Base-by-base conservation (phyloP, 2,797 vertebrate genomes). In the Lagocephalus sceleratus region DNA sequence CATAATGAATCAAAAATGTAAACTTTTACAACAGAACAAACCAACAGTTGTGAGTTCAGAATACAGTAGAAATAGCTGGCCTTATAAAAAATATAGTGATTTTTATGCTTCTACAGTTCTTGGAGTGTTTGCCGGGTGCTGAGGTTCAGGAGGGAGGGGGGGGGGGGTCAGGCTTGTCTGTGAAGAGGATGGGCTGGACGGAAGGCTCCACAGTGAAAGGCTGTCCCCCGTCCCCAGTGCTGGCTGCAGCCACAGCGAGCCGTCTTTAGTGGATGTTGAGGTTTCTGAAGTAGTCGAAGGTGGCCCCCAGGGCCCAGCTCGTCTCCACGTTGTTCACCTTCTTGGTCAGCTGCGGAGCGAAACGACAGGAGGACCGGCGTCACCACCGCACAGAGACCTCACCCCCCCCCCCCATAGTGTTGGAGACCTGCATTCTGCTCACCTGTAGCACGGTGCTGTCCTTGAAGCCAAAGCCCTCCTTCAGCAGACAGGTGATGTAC, bases 321-420 rank as follows among this genome's bases (percentile, higher is more conserved):
- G 95, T 98, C 90, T 99, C 97, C 75, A 95, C 92, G n/a, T 98
- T 94, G 83, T 97, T 95, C 73, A 99, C 93, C 84, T 99, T 99
- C 88, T 99, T 99, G 77, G 94, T 83, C 38, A 99, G 89, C 97
- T 99, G 82, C 81, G 52, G 62, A 78, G 38, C 44, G 68, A 64
- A 78, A 42, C 1, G 22, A 63, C 23, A 68, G 48, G 45, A 51
- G 41, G 22, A 32, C 58, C 16, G 54, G 44, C 29, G 48, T 73
- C 44, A 57, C 43, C 53, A 61, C 22, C 12, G 20, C 46, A 11
- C 46, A n/a, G 41, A 38, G 54, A 19, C 10, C 20, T 55, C 49
- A 54, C 17, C 16, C 1, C 15, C 47, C 38, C 5, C 39, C 7
- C 16, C 35, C 9, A 23, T 4, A 22, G 17, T 56, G 6, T 54